Evolutionary conservation across 1,140 invertebrate species (phyloP), one percentile per base, ranked within the genome.

Genomic region (Wasmannia auropunctata): DNA sequence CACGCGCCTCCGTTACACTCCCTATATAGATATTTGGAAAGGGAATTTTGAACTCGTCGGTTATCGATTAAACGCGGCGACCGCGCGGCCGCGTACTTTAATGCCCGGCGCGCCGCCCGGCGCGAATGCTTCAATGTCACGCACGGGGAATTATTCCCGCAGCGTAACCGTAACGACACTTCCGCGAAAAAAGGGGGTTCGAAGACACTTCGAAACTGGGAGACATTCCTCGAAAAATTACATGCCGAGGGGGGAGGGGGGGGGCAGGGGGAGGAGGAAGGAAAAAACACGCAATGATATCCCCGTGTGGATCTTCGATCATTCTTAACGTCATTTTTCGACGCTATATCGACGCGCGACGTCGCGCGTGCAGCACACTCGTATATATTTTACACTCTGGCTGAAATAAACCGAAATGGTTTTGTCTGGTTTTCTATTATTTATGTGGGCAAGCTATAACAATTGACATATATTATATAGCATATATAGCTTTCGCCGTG

Each of bases 11-110:
- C 34, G 79, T 81, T 81, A 25, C 37, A 6, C 69, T 51, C 49
- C 79, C 63, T 67, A 67, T 83, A 83, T 58, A 83, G 79, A 74
- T 83, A 83, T 83, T 83, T 43, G 79, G 67, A 83, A 83, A 83
- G 79, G 79, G 79, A 83, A 83, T 83, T 83, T 83, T 83, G 79
- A 83, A 83, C 79, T 83, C 79, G 79, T 49, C 28, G 67, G 37
- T 70, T 83, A 83, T 83, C 79, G 79, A 83, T 83, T 83, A 74
- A 83, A 83, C 79, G 54, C 62, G 37, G 4, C 37, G 62, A 22
- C 54, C 37, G 74, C 19, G 54, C 54, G 54, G 49, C 49, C 51
- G 67, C 25, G 51, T 83, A 83, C 79, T 83, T 83, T 83, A 83
- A 83, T 83, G 67, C 54, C n/a, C 37, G 67, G 79, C 65, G 77